Base-by-base conservation (phyloP, 2,888 invertebrate species). In the Zhuqinia jingwanae region DNA sequence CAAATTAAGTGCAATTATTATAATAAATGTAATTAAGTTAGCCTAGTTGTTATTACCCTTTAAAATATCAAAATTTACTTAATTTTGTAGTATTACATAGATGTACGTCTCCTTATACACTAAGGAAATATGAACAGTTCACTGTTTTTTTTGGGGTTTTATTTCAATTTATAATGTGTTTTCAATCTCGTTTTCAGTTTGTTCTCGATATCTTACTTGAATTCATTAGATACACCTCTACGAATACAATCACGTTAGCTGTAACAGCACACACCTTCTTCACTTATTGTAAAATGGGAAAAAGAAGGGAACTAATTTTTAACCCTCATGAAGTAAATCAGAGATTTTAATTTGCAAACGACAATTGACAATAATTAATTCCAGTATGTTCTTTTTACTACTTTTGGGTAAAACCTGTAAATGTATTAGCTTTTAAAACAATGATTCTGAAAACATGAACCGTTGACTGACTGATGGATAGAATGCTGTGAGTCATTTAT, bases 1-100 rank as follows among this genome's bases (percentile, higher is more conserved):
- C 84, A 84, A 84, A 84, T 84, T 84, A 84, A 77, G 84, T 84
- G 84, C 84, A 84, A 84, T 84, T 82, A 82, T 60, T 80, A 42
- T 79, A 6, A 6, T 6, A 20, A 56, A 15, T 56, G 56, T 58
- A 58, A n/a, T 63, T 42, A 25, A 45, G n/a, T 25, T 75, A 75
- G 25, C 2, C 45, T 22, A 11, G 22, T 75, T 42, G 47, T 58
- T 70, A 81, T 42, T 75, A 56, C 11, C 25, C 42, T 81, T 70
- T 56, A 58, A 22, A 63, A 25, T 81, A 47, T 82, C 75, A 76
- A 83, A 83, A 63, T 76, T 83, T 63, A 73, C 60, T 76, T 50
- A 68, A 17, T 11, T 6, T 8, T 45, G 27, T 83, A 76, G 76
- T 83, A 83, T 83, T 83, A 76, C 60, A n/a, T 36, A 36, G 36